Base-by-base conservation (phyloP, 2,113 vertebrate species). In the Trogon melanurus region DNA sequence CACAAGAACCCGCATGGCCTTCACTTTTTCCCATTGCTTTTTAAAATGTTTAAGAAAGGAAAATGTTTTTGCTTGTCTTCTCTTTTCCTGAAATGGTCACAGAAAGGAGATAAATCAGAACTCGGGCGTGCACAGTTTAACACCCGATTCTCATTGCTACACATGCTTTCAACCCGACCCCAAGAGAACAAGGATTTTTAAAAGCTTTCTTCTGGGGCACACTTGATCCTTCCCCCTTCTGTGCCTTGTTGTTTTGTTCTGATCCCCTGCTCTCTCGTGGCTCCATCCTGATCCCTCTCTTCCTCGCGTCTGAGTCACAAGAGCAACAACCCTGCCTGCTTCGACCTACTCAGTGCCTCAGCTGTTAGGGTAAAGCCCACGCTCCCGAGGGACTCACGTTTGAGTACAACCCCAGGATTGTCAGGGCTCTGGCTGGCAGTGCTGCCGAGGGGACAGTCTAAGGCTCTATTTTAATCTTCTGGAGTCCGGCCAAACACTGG, bases 401-500 rank as follows among this genome's bases (percentile, higher is more conserved):
- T 91, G 96, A 97, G 94, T 81, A 96, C 97, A 97, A 96, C 96
- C 85, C 91, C 93, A 69, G 96, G 96, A 93, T 97, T 97, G 97
- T 97, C 96, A 96, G 94, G 71, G 67, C 93, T 91, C 79, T 85
- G 88, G 95, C 97, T 94, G 88, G 88, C 94, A 82, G 83, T 75
- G 79, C 89, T 95, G 96, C 91, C 6, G 91, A 96, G 94, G 94
- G 95, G 96, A 97, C 94, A 96, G 92, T 96, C 96, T 97, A 96
- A 97, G 95, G 93, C 95, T 95, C 95, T 96, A 97, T 97, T 97
- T 97, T 96, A 96, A 97, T 96, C 94, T 96, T 81, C 94, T 97
- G 97, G 97, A 94, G 65, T 38, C 66, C 70, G 4, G 95, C 96
- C 97, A 97, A 97, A 81, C 64, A 47, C 85, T 95, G 94, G 88